Percentiles rank a stretch among this genome's conserved stretches.
Conservation (phyloP, 2,113 vertebrate genomes). For the Puntigrus tetrazona region DNA sequence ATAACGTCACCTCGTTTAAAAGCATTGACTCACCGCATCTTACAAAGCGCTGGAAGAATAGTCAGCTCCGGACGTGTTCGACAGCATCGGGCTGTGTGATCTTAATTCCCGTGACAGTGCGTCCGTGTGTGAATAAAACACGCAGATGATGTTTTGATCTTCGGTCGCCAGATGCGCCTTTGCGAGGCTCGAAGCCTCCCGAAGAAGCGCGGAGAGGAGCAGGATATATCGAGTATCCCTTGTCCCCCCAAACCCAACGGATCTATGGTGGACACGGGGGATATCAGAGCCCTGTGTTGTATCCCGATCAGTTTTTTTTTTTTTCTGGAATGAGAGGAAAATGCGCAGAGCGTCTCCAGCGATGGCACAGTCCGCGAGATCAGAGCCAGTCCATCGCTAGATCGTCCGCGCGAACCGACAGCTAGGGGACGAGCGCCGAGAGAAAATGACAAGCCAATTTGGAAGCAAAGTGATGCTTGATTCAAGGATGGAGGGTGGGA, state of each 20-base stretch:
- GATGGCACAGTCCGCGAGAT: constrained; percentile 30
- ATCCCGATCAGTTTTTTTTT: constrained; percentile 34
- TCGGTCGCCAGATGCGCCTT: constrained; percentile 3
- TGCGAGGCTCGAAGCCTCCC: background rate
- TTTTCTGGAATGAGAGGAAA: constrained; percentile 18
- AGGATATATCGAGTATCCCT: constrained; percentile 22
- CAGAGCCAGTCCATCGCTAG: constrained; percentile 43
- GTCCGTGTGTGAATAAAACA: constrained; percentile 37
- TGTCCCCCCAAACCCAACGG: constrained; percentile 9
- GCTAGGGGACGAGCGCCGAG: constrained; percentile 37
- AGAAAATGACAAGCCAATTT: constrained; percentile 55
- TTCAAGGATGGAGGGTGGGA: constrained; percentile 41
- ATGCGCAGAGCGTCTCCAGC: constrained; percentile 18
- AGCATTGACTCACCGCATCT: constrained; percentile 52
- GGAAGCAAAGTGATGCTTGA: constrained; percentile 53
- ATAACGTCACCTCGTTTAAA: constrained; percentile 37
- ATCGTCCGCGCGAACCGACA: constrained; percentile 40
- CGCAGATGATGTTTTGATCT: constrained; percentile 18
- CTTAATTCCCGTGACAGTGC: constrained; percentile 43
- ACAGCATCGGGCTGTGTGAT: constrained; percentile 25
- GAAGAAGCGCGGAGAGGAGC: background rate
- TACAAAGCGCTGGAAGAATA: constrained; percentile 30
- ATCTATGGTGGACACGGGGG: background rate
- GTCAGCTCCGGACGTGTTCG: constrained; percentile 37
- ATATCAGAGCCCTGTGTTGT: constrained; percentile 4